Evolutionary conservation across 1,140 invertebrate species (phyloP).

Genomic region (Pseudomyrmex gracilis): DNA sequence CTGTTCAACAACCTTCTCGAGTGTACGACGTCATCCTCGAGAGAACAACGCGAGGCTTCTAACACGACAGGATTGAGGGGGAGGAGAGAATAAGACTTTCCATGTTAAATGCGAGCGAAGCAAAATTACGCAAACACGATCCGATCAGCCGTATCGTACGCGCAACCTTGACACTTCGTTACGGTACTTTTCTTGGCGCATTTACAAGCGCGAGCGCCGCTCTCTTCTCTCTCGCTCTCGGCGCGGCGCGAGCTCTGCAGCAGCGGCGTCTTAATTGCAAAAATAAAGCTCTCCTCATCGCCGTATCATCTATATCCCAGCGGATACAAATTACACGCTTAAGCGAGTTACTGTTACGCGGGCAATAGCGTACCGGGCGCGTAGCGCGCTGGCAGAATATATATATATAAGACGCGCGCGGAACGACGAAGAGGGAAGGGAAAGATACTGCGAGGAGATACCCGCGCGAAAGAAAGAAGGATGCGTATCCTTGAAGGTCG

Average conservation of each 20-base stretch:
- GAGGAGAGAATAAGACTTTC: neutral
- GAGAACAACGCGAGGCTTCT: neutral
- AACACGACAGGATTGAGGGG: neutral
- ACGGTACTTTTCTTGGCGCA: constrained; percentile 64
- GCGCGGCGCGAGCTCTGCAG: neutral
- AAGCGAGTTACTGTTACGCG: constrained; percentile 58
- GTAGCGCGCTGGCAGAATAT: neutral
- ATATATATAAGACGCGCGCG: neutral
- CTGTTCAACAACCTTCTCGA: neutral
- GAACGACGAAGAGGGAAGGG: neutral
- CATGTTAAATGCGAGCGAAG: constrained; percentile 31
- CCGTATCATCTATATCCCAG: constrained; percentile 44
- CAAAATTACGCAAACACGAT: constrained; percentile 52
- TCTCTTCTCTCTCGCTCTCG: constrained; percentile 3
- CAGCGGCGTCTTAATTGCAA: constrained; percentile 58
- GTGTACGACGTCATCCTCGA: neutral
- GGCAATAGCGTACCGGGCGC: constrained; percentile 1
- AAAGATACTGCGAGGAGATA: neutral
- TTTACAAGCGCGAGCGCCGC: constrained; percentile 45
- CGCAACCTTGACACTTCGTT: constrained; percentile 56
- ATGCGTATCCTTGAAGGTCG: constrained; percentile 65
- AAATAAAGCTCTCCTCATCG: constrained; percentile 55
- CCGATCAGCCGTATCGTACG: constrained; percentile 46
- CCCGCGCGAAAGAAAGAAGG: constrained; percentile 22
- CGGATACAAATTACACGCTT: constrained; percentile 64